phyloP scores from a whole-genome alignment of 1,140 invertebrate species.

The Globodera rostochiensis region DNA sequence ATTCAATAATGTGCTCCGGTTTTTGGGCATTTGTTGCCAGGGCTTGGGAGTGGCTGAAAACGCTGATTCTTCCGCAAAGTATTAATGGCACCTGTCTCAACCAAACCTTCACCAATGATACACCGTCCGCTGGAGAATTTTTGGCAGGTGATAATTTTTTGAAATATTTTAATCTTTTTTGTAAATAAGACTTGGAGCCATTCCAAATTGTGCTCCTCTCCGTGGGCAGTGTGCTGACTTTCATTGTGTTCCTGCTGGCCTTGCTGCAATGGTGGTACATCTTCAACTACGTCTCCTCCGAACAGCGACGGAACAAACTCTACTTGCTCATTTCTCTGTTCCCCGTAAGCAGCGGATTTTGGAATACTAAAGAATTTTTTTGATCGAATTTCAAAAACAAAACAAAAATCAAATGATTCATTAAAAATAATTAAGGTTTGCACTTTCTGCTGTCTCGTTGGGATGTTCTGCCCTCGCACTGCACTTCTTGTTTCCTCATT shows the following conservation, averaged over 20 bases:
- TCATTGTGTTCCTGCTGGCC: constrained; percentile 32
- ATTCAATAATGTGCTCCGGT: constrained; percentile 1
- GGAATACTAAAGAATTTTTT: neutral
- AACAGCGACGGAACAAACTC: constrained; percentile 48
- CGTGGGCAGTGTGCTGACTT: constrained; percentile 27
- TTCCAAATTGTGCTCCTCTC: constrained; percentile 36
- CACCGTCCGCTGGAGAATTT: constrained; percentile 21
- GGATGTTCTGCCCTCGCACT: constrained; percentile 46
- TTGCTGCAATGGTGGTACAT: constrained; percentile 41
- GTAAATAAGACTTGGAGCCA: constrained; percentile 15
- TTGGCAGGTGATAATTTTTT: neutral
- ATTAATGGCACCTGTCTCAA: constrained; percentile 18
- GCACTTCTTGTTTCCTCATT: constrained; percentile 41
- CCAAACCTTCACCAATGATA: constrained; percentile 19
- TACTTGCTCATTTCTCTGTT: constrained; percentile 52
- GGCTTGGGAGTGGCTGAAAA: constrained; percentile 18
- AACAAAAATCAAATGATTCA: neutral
- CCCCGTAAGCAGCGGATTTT: constrained; percentile 34
- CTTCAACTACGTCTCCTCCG: constrained; percentile 40
- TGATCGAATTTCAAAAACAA: too few relatives aligned
- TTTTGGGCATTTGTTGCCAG: constrained; percentile 28
- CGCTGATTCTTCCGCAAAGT: constrained; percentile 24
- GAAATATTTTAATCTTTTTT: neutral
- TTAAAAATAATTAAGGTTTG: constrained; percentile 32
- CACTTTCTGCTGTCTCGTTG: constrained; percentile 40